Percentiles rank a stretch among this genome's conserved stretches.
phyloP scores from a whole-genome alignment of 2,797 vertebrate species.

The Lophius americanus region DNA sequence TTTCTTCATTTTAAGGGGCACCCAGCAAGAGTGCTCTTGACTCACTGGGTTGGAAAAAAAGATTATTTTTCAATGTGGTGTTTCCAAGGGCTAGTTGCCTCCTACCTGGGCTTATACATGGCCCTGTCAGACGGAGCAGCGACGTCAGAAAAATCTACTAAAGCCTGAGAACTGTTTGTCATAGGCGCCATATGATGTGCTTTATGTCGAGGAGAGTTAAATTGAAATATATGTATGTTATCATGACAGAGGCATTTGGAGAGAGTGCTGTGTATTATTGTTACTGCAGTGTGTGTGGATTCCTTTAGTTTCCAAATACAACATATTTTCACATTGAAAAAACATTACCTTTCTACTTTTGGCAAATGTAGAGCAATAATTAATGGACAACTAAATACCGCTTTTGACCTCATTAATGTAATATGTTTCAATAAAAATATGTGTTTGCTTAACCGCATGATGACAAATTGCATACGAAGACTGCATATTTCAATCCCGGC shows the following conservation, averaged over 20 bases:
- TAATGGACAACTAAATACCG: not conserved
- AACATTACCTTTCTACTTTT: not conserved
- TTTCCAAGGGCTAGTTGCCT: slow-evolving; percentile 29
- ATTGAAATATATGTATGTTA: slow-evolving; percentile 4
- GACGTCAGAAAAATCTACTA: slow-evolving; percentile 17
- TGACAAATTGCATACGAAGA: not conserved
- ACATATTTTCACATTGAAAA: slow-evolving; percentile 12
- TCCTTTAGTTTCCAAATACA: slow-evolving; percentile 4
- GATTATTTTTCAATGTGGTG: slow-evolving; percentile 44
- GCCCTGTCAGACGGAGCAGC: slow-evolving; percentile 18
- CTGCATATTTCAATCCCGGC: not conserved
- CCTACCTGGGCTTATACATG: not conserved
- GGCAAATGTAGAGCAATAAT: not conserved
- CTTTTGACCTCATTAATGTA: slow-evolving; percentile 3
- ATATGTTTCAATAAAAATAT: not conserved
- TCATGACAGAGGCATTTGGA: not conserved
- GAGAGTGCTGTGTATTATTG: slow-evolving; percentile 1
- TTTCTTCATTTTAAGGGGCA: slow-evolving; percentile 46
- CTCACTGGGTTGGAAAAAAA: slow-evolving; percentile 54
- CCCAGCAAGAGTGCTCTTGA: slow-evolving; percentile 34
- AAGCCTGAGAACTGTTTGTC: slow-evolving; percentile 11
- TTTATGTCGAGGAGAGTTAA: not conserved
- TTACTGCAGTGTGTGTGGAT: not conserved
- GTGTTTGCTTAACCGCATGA: slow-evolving; percentile 1
- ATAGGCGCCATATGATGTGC: not conserved